Base-by-base conservation (phyloP, 1,140 invertebrate species). In the Aculops lycopersici region DNA sequence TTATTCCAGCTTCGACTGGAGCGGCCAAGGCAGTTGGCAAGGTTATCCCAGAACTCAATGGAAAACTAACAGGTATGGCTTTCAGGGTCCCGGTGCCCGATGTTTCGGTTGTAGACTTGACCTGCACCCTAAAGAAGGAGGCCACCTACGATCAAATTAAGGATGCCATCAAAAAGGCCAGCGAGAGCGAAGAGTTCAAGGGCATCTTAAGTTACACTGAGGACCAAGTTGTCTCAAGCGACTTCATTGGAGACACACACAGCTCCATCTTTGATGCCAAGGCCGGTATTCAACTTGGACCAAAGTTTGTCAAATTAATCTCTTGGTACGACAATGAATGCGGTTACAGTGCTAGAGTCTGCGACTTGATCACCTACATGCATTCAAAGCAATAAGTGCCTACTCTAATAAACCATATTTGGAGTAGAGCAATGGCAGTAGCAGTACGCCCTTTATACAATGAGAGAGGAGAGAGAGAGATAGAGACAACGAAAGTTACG, bases 11-110 rank as follows among this genome's bases (percentile, higher is more conserved):
- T 17, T 66, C 80, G 2, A 98, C 90, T 51, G 90, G 90, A 43
- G 92, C 92, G 41, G 90, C 90, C 45, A 94, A 94, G 56, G 86
- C 90, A 53, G 84, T 97, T 3, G 81, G 80, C 41, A 95, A 94
- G 60, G 83, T 95, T 39, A 88, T 94, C 53, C 83, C 84, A 16
- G 69, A 71, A 14, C 60, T 94, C n/a, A 77, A 88, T 51, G 80
- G 50, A 4, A 51, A 51, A 31, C 21, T 50, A 4, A 50, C 50
- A 38, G 50, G 48, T 17, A 97, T 95, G 86, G 84, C 88, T 37
- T 94, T 98, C 72, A 72, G 90, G 56, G 86, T 97, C 0, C 90
- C 90, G 8, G 71, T 74, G 19, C 67, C 80, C 21, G 81, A 95
- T 60, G 88, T 94, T 0, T 95, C 88, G 1, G 83, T 95, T 8